Percentiles rank a stretch among this genome's conserved stretches.
Evolutionary conservation across 30 jellyfish, hydroid and myxozoan species (phyloP).

Genomic region (Pelagia noctiluca): DNA sequence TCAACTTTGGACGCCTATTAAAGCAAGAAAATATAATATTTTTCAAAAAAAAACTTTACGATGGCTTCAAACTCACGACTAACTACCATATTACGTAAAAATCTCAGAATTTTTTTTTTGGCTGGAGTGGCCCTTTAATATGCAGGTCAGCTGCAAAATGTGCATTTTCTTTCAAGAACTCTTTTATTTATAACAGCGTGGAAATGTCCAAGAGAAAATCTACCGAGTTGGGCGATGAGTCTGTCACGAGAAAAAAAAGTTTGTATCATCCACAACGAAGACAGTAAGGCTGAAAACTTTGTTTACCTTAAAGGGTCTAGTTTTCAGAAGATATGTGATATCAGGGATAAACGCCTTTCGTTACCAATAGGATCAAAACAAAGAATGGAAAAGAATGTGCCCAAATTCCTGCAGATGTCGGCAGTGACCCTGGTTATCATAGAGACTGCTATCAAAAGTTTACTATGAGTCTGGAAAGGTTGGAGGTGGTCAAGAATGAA

Average conservation of each 20-base stretch:
- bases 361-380: constrained; percentile 30
- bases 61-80: too few relatives aligned
- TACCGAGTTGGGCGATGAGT: constrained; percentile 31
- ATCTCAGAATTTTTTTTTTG: too few relatives aligned
- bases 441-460: constrained; percentile 53
- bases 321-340: constrained; percentile 50
- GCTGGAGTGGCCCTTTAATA: too few relatives aligned
- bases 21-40: too few relatives aligned
- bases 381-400: constrained; percentile 57
- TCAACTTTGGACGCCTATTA: too few relatives aligned
- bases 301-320: constrained; percentile 39
- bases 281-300: constrained; percentile 42
- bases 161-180: too few relatives aligned
- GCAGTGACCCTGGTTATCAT: constrained; percentile 49
- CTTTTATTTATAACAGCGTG: constrained; percentile 17
- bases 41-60: too few relatives aligned
- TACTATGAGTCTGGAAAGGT: constrained; percentile 33
- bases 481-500: constrained; percentile 26
- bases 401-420: constrained; percentile 47
- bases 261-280: constrained; percentile 11
- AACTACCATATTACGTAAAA: too few relatives aligned
- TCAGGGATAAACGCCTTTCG: constrained; percentile 37
- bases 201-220: constrained; percentile 34
- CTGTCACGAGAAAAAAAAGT: constrained; percentile 17
- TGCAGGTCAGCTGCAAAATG: too few relatives aligned